Evolutionary conservation across 1,140 invertebrate genomes (phyloP).

Genomic region (Papilio helenus): DNA sequence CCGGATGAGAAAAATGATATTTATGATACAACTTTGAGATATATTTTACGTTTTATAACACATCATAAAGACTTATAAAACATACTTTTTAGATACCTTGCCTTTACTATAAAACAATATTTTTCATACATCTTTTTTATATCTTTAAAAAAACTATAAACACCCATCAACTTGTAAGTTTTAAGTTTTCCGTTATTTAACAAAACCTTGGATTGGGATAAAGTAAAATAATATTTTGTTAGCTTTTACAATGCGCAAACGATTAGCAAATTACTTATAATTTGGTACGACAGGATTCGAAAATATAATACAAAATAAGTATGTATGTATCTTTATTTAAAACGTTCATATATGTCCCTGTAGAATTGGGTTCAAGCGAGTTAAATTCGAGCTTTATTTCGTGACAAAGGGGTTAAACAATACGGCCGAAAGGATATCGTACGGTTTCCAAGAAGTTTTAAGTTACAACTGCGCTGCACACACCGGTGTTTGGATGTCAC

Average conservation of each 20-base stretch:
- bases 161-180: too few species aligned
- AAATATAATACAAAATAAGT: too few species aligned
- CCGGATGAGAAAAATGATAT: not conserved
- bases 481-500: not conserved
- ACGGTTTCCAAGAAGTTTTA: constrained; percentile 15
- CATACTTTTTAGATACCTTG: not conserved
- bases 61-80: not conserved
- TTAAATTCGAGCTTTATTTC: constrained; percentile 17
- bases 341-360: not conserved
- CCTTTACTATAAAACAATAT: not conserved
- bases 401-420: constrained; percentile 20
- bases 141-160: too few species aligned
- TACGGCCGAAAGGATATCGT: constrained; percentile 4
- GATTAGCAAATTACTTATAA: too few species aligned
- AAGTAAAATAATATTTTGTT: too few species aligned
- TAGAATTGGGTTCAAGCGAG: not conserved
- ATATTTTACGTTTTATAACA: constrained; percentile 5
- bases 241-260: not conserved
- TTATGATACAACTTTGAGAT: not conserved
- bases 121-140: not conserved
- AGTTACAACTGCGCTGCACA: not conserved
- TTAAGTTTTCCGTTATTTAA: too few species aligned
- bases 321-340: too few species aligned
- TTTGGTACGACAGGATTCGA: too few species aligned
- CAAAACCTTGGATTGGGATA: too few species aligned